Evolutionary conservation across 2,797 vertebrate species (phyloP), one percentile per base, ranked within the genome.

Genomic region (Xiphophorus birchmanni): DNA sequence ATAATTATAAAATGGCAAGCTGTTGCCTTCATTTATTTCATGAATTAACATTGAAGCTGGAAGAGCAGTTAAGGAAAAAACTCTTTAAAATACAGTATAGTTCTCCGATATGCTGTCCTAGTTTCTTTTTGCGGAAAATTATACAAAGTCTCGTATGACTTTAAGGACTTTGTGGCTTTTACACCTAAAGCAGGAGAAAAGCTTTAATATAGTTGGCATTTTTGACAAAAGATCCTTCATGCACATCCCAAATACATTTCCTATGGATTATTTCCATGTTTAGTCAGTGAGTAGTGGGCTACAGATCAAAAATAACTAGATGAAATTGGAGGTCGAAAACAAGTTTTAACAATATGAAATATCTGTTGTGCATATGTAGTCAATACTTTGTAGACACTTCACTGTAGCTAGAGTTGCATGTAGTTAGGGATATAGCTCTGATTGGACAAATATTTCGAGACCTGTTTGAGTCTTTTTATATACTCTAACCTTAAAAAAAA

Each of bases 1-100:
- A 94, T 95, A 91, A 90, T 84, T 13, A 81, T 76, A 73, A 69
- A 26, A 79, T 77, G 88, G 87, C 78, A 76, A 88, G 84, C 80
- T 63, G 54, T 73, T 84, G 58, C 80, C 75, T 88, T 86, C 6
- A 21, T 84, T 91, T 79, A 87, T 79, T 65, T 81, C 63, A 90
- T 90, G 87, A 92, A 93, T 94, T 90, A 88, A 54, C 73, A 50
- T 78, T 32, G 44, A 74, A 80, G 42, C 75, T 72, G 44, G 37
- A 35, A 42, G 45, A 52, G n/a, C 74, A 37, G 74, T 15, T 0
- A 26, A 29, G 40, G 44, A 58, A 45, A 47, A 42, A 44, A 17
- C 12, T 37, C 8, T 21, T 45, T 76, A 77, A 81, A 52, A 65
- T 40, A 52, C 45, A 85, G 80, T 63, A 81, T 60, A 88, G 84